These are phyloP conservation scores for Bibio marci DNA, from an alignment of 2,888 invertebrate genomes.

Conservation along the genomic window DNA sequence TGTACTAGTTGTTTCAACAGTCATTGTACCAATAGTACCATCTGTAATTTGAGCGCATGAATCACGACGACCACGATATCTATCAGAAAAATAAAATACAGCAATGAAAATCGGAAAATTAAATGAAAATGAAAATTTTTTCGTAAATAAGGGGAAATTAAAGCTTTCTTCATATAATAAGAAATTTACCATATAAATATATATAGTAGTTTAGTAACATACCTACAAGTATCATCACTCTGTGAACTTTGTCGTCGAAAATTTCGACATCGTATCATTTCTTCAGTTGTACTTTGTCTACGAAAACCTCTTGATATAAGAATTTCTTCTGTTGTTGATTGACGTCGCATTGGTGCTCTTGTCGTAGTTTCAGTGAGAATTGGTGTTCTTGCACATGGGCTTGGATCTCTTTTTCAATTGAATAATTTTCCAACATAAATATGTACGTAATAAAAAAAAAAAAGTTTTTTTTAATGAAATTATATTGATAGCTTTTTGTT, in stretches of 20 bases:
- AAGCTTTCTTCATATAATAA: too few species aligned
- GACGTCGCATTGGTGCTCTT: constrained; percentile 62
- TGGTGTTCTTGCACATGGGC: constrained; percentile 50
- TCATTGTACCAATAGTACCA: constrained; percentile 83
- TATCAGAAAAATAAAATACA: constrained; percentile 10
- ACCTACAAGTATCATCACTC: constrained; percentile 61
- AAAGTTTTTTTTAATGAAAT: neutral
- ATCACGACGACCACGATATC: constrained; percentile 37
- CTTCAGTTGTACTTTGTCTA: constrained; percentile 79
- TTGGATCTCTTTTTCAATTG: constrained; percentile 77
- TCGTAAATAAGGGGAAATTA: too few species aligned
- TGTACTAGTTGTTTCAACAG: constrained; percentile 80
- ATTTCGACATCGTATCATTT: constrained; percentile 82
- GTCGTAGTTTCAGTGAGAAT: constrained; percentile 35
- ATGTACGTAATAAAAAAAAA: neutral
- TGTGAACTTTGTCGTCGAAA: constrained; percentile 82
- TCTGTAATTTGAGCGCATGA: constrained; percentile 82
- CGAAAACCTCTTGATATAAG: constrained; percentile 78
- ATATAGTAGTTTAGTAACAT: constrained; percentile 12
- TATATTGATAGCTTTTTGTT: neutral
- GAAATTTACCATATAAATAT: too few species aligned
- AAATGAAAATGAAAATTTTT: too few species aligned
- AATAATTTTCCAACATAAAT: constrained; percentile 15
- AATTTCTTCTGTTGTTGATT: constrained; percentile 84
- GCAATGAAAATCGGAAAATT: too few species aligned